Percentiles rank a stretch among this genome's conserved stretches.
These are phyloP conservation scores for Ectemnius continuus DNA, from an alignment of 2,888 invertebrate genomes.

Conservation along the genomic window DNA sequence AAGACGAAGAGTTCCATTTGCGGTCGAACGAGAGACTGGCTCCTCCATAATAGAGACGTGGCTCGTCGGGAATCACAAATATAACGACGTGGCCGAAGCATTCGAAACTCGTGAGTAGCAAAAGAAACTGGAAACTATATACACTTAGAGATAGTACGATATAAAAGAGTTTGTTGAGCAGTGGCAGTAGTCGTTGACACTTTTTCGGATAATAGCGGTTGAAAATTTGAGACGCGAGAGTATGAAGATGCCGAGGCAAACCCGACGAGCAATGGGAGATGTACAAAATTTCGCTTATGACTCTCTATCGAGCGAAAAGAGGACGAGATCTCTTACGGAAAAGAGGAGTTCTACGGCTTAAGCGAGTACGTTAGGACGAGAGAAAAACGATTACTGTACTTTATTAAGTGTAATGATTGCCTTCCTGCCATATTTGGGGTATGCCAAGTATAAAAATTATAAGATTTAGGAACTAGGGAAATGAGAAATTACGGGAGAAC, in stretches of 20 bases:
- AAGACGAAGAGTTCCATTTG: background rate
- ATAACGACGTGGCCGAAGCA: background rate
- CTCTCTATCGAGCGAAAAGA: slow-evolving; percentile 55
- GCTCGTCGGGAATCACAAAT: slow-evolving; percentile 2
- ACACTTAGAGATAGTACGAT: too few relatives aligned
- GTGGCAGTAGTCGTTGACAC: too few relatives aligned
- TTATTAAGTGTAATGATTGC: slow-evolving; percentile 80
- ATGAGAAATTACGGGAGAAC: slow-evolving; percentile 50
- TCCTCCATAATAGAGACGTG: background rate
- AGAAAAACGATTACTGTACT: slow-evolving; percentile 77
- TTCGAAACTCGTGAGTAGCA: background rate
- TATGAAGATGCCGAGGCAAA: background rate
- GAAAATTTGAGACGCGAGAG: background rate
- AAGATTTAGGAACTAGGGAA: slow-evolving; percentile 76
- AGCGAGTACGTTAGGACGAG: slow-evolving; percentile 54
- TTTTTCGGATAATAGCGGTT: background rate
- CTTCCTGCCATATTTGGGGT: slow-evolving; percentile 84
- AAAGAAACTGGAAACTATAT: background rate
- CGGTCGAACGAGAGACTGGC: background rate
- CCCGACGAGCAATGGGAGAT: slow-evolving; percentile 44
- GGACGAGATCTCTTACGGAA: slow-evolving; percentile 30
- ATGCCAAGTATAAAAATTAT: slow-evolving; percentile 80
- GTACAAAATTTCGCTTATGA: slow-evolving; percentile 66
- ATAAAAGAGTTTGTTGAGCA: too few relatives aligned
- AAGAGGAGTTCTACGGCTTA: slow-evolving; percentile 42